Evolutionary conservation across 2,113 vertebrate species (phyloP).

Genomic region (Dolichotis patagonum): DNA sequence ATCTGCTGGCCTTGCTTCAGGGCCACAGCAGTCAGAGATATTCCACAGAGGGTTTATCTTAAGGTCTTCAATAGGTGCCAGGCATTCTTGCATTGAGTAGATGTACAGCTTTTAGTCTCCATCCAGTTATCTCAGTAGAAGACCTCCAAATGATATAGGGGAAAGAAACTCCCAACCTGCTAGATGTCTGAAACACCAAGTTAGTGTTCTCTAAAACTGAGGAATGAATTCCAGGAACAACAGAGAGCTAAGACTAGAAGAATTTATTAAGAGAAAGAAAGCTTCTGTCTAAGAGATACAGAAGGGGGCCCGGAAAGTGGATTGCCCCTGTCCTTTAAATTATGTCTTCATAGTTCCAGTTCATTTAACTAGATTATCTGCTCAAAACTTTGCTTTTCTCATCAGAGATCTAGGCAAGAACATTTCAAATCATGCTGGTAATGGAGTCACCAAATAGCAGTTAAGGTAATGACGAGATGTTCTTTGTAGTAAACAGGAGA

Average conservation of each 20-base stretch:
- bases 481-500: not conserved
- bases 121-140: not conserved
- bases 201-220: not conserved
- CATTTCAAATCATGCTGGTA: not conserved
- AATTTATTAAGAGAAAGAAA: not conserved
- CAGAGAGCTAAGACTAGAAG: not conserved
- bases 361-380: not conserved
- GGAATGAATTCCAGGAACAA: not conserved
- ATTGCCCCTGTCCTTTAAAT: not conserved
- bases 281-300: not conserved
- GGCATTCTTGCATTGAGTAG: not conserved
- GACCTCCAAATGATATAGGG: not conserved
- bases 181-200: not conserved
- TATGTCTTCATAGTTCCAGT: not conserved
- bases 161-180: not conserved
- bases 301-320: not conserved
- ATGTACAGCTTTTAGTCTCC: not conserved
- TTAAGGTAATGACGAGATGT: not conserved
- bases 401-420: conserved; percentile 15
- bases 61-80: not conserved
- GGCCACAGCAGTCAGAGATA: not conserved
- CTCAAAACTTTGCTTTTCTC: not conserved
- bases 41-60: not conserved
- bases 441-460: not conserved
- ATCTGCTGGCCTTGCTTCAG: no score